Base-by-base conservation (phyloP, 2,888 invertebrate genomes). In the Leptopterna dolabrata region DNA sequence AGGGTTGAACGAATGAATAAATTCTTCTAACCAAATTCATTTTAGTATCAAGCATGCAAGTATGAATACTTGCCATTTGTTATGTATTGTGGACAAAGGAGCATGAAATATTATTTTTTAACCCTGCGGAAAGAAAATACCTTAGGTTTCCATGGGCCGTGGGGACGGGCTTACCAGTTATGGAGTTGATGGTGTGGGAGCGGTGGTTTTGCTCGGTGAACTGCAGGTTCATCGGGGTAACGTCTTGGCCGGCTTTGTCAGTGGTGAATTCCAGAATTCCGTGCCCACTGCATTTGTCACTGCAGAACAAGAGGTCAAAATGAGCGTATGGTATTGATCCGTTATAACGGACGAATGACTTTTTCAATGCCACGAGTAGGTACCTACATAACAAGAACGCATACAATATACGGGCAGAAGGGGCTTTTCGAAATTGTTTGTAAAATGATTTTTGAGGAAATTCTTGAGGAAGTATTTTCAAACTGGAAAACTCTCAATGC, bases 211-310 rank as follows among this genome's bases (percentile, higher is more conserved):
- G 93, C 88, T 94, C 94, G 90, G 94, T 94, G 91, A 96, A 96
- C 91, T 96, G 95, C 90, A 96, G 94, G 92, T 97, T 97, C 89
- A 96, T 94, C 0, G 97, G 97, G 0, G 97, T 97, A 86, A 97
- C 96, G 91, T 97, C 97, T 91, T 95, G 95, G 0, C 97, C 97
- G 0, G 97, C 97, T 91, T 97, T 97, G 89, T 96, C 96, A 0
- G 97, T 96, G 30, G 96, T 95, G 92, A 97, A 96, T 92, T 97
- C 97, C 85, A 97, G 92, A 90, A 96, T 95, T 71, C 95, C 95
- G 88, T 95, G 94, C 87, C 95, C 95, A 89, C 91, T 91, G 63
- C 91, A 91, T 90, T 92, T 92, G 55, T 92, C 92, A 88, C 92
- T 92, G 89, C 81, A 88, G 47, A 83, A 19, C 86, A 70, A 83